Base-by-base conservation (phyloP, 1,140 invertebrate species). In the Drosophila saltans region DNA sequence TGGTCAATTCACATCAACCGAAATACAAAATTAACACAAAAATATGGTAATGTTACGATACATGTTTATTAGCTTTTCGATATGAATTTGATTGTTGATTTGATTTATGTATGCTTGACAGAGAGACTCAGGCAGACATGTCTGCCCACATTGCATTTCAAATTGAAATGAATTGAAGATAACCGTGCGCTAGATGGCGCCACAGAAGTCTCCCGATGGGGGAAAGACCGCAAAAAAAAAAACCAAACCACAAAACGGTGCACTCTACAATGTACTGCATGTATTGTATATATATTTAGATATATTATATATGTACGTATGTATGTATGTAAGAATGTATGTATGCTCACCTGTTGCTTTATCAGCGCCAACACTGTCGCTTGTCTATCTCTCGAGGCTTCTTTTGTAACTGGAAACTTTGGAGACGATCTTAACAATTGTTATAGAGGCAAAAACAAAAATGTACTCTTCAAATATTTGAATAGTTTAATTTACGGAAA, bases 381-480 rank as follows among this genome's bases (percentile, higher is more conserved):
- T 64, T 75, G 78, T 72, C 78, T 78, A 66, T 71, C 67, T 69
- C 69, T 80, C 73, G 73, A 69, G 66, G 73, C 60, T 78, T 68
- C 43, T 67, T 59, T 81, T 69, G 84, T 89, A 88, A 88, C 69
- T 78, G 69, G 58, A 86, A 76, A 86, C 77, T 30, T 28, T 62
- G 48, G 41, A 43, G 39, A 43, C 41, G 60, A 43, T 28, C 69
- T 52, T 52, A 52, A 26, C 45, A 52, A 52, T 48, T 48, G 45
- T 48, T 48, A 48, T 21, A 16, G 16, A 16, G 21, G 45, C 33
- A 52, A 52, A 21, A 52, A 52, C 45, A n/a, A 40, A 55, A 60
- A 43, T 45, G 28, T 48, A 33, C 45, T 45, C 43, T 66, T 57
- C 16, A 58, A 79, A 79, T 62, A 48, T 77, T 60, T 77, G 69